Base-by-base conservation (phyloP, 2,113 vertebrate species). In the Motacilla tschutschensis region DNA sequence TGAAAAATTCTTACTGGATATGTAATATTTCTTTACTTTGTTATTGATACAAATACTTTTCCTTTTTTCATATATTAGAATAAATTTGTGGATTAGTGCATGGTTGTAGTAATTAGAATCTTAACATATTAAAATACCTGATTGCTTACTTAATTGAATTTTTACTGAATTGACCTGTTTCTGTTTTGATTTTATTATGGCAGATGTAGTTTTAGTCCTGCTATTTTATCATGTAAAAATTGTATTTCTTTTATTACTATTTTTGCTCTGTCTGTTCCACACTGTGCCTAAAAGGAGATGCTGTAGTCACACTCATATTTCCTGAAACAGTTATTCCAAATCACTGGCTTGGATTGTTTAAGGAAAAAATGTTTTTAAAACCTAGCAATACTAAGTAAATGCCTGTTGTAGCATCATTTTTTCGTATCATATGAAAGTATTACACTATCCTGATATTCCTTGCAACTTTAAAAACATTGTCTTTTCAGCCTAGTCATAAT, bases 11-110 rank as follows among this genome's bases (percentile, higher is more conserved):
- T 78, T 71, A 90, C 41, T 76, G n/a, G 33, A 71, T 90, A 43
- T 83, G 53, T 94, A 69, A 59, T 47, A 87, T 95, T 92, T 91
- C 91, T 79, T 85, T 96, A 69, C 65, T 95, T 91, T 93, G 54
- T 74, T 85, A 73, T 36, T 85, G 70, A 83, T 92, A 79, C 59
- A 87, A 91, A 75, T 84, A 69, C 9, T 58, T 88, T 74, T 64
- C 7, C 16, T 72, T 76, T 66, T 92, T 80, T 84, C 58, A 59
- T 90, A 84, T 78, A 73, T 85, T 83, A 81, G 55, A 93, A 94
- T 85, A 65, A 83, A 91, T 74, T 81, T 90, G 67, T 91, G 16
- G 40, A 75, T 92, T 93, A 50, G 58, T 93, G 93, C 74, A 92
- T 93, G 70, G 75, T 58, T 88, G 33, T 63, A 78, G 53, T 79